These are phyloP conservation scores for Lingula anatina DNA, from an alignment of 2,888 invertebrate species.

Conservation along the genomic window DNA sequence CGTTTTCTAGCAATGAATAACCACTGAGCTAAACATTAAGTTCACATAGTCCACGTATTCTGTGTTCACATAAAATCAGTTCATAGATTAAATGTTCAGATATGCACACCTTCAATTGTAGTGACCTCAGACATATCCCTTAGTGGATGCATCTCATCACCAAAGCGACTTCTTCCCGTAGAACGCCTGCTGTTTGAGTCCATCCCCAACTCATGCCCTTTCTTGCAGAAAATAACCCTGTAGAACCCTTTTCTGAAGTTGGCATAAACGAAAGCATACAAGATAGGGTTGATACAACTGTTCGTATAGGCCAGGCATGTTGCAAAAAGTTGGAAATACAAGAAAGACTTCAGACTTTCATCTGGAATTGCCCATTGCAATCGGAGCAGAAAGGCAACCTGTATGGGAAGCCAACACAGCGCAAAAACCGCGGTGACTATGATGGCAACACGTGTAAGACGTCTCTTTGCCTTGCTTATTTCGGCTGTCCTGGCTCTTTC, in stretches of 20 bases:
- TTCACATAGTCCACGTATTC: no score
- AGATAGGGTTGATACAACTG: constrained; percentile 88
- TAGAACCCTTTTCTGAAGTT: constrained; percentile 87
- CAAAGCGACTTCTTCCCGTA: no score
- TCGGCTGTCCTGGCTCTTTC: constrained; percentile 69
- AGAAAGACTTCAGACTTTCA: constrained; percentile 57
- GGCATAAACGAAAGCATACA: constrained; percentile 90
- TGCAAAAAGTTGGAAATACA: constrained; percentile 43
- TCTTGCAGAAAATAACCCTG: constrained; percentile 46
- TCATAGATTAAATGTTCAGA: no score
- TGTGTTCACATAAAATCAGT: no score
- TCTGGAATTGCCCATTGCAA: constrained; percentile 66
- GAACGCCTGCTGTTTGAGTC: no score
- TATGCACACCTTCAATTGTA: no score
- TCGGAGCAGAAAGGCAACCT: constrained; percentile 66
- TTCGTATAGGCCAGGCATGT: constrained; percentile 75
- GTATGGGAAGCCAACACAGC: constrained; percentile 90
- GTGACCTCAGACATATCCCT: no score
- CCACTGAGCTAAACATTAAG: no score
- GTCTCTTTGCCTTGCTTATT: constrained; percentile 74
- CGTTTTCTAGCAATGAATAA: no score
- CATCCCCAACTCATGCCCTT: no score
- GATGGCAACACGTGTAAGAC: constrained; percentile 87
- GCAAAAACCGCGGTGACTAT: constrained; percentile 89
- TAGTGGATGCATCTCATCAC: no score